phyloP scores from a whole-genome alignment of 2,888 invertebrate genomes.

The Caenorhabditis panamensis region DNA sequence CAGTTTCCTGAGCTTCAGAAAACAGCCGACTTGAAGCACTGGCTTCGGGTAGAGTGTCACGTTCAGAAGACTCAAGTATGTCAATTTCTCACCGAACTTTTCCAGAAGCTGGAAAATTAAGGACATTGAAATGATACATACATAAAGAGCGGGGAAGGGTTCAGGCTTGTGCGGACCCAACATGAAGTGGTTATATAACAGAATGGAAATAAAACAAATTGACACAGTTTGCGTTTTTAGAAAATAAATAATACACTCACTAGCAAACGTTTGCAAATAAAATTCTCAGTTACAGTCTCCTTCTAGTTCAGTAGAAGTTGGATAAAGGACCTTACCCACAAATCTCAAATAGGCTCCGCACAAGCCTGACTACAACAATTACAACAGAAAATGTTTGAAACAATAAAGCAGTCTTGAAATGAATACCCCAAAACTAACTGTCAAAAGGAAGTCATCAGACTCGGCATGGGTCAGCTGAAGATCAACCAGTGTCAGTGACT shows the following conservation, averaged over 20 bases:
- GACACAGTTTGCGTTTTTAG: too few species aligned
- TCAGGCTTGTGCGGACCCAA: conserved; percentile 1
- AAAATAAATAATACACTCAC: too few species aligned
- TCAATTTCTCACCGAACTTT: conserved; percentile 85
- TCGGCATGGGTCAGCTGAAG: conserved; percentile 87
- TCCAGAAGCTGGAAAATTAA: conserved; percentile 82
- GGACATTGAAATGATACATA: background rate
- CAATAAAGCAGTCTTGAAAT: background rate
- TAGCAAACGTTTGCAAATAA: too few species aligned
- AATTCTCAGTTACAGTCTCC: too few species aligned
- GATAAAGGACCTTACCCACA: too few species aligned
- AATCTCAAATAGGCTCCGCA: background rate
- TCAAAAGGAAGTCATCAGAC: conserved; percentile 87
- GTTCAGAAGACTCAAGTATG: conserved; percentile 87
- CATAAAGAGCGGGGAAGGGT: background rate
- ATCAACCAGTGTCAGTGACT: conserved; percentile 86
- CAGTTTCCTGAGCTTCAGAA: conserved; percentile 86
- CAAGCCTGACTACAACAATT: background rate
- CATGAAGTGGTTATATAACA: too few species aligned
- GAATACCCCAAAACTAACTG: conserved; percentile 79
- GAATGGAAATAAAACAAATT: too few species aligned
- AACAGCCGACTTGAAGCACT: conserved; percentile 87
- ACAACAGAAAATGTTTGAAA: background rate
- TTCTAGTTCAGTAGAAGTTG: too few species aligned
- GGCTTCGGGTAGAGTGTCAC: conserved; percentile 87